phyloP scores from a whole-genome alignment of 2,797 vertebrate genomes.

The Numenius phaeopus region DNA sequence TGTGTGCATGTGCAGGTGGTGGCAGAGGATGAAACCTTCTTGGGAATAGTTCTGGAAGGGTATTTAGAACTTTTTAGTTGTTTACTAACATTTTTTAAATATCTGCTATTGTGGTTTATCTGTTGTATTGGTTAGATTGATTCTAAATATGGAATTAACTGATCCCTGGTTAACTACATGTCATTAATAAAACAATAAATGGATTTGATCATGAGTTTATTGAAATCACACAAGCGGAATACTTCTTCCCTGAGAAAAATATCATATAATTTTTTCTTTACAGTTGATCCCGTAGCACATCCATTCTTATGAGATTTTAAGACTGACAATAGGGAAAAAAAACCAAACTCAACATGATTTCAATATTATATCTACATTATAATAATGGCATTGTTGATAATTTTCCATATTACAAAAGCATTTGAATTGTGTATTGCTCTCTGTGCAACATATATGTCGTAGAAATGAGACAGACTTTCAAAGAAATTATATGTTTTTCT shows the following conservation, averaged over 20 bases:
- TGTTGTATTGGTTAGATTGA: not conserved
- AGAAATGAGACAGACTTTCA: not conserved
- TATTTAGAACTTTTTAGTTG: not conserved
- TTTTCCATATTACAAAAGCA: not conserved
- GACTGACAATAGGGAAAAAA: not conserved
- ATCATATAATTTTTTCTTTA: not conserved
- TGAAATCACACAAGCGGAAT: not conserved
- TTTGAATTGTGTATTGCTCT: not conserved
- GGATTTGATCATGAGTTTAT: not conserved
- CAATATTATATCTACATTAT: not conserved
- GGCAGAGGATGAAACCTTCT: not conserved
- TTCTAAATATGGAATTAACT: not conserved
- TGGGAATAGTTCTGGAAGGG: not conserved
- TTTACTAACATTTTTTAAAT: not conserved
- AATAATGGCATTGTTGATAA: not conserved
- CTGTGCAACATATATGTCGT: not conserved
- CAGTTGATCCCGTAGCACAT: not conserved
- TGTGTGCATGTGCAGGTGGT: accelerated
- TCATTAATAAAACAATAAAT: not conserved
- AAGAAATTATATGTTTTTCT: not conserved
- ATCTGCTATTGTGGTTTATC: not conserved
- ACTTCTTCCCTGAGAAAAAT: not conserved
- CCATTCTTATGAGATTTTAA: not conserved
- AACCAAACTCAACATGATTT: not conserved
- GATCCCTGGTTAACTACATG: not conserved